Base-by-base conservation (phyloP, 2,797 vertebrate species). In the Bradypodion ventrale region DNA sequence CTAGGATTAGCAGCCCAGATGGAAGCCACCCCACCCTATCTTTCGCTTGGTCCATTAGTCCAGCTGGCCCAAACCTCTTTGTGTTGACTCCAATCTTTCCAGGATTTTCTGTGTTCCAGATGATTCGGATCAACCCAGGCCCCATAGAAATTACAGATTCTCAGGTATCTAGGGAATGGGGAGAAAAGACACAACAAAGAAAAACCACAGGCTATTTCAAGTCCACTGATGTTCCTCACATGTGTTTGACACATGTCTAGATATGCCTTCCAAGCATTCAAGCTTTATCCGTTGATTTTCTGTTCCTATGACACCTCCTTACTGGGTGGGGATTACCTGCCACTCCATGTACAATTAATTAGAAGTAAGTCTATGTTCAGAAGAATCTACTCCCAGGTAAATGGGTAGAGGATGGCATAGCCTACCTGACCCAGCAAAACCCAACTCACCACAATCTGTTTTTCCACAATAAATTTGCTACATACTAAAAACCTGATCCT, bases 231-330 rank as follows among this genome's bases (percentile, higher is more conserved):
- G 85, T 12, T 87, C 83, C 82, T 85, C 73, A 42, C 89, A 88
- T 88, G 83, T 83, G 83, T 91, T 91, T 89, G 85, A 89, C 88
- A 85, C 80, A 75, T 87, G 29, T 37, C 37, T 81, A 76, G 42
- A 83, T 75, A 70, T 66, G 70, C 6, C 10, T 86, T 75, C 79
- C 4, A 5, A 83, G 82, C 70, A 1, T 8, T 83, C 62, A 44
- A 62, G 37, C n/a, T 35, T 40, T 75, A 32, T 40, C 73, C 82
- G 7, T 19, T 3, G 15, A 4, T 40, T 32, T 75, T 88, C 25
- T 42, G 25, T 10, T 72, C 37, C 27, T 19, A 62, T 3, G n/a
- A 72, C 25, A 7, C 40, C 3, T 42, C 37, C 40, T 81, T 66
- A 32, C 44, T 56, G 2, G 4, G 23, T 29, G 69, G 74, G 12